Evolutionary conservation across 2,888 invertebrate species (phyloP), one percentile per base, ranked within the genome.

Genomic region (Limenitis arthemis): DNA sequence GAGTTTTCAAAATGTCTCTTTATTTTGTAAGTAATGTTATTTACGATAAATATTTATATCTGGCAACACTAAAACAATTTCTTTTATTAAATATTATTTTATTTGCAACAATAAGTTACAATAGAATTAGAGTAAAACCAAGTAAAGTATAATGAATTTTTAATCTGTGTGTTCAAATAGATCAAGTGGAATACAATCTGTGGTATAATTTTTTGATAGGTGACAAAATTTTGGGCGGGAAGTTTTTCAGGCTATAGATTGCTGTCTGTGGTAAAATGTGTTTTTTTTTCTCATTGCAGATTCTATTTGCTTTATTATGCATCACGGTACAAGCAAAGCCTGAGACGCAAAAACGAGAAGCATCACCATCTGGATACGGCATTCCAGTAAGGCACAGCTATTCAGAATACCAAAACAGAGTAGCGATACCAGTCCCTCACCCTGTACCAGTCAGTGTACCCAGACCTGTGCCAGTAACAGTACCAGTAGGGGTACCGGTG

Each of bases 401-500:
- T 55, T 72, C 84, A 0, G 88, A 88, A 49, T 72, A 78, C 36
- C 78, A 86, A 59, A 85, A 88, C 53, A 76, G 75, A 20, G 86
- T 89, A 4, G 77, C 87, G 1, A 78, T 89, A 39, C 86, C 89
- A 1, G 80, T 88, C 4, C 86, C 89, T 0, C 87, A 86, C 59
- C 81, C 89, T 0, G 70, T 87, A 47, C 86, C 78, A 0, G 60
- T 75, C 3, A 60, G 66, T 8, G 72, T 80, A 1, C 77, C 77
- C 0, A 63, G 80, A 46, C 79, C 88, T 0, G 79, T 88, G 28
- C 86, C 88, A 1, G 82, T 87, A 20, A 73, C 86, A 1, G 86
- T 88, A 1, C 84, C 80, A 4, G 77, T 86, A 0, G 82, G 85
- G 0, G 86, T 89, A 6, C 87, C 87, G 6, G 82, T 88, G 0